Conservation (phyloP, 2,888 invertebrate genomes). For the Paralinhomoeus sp. region DNA sequence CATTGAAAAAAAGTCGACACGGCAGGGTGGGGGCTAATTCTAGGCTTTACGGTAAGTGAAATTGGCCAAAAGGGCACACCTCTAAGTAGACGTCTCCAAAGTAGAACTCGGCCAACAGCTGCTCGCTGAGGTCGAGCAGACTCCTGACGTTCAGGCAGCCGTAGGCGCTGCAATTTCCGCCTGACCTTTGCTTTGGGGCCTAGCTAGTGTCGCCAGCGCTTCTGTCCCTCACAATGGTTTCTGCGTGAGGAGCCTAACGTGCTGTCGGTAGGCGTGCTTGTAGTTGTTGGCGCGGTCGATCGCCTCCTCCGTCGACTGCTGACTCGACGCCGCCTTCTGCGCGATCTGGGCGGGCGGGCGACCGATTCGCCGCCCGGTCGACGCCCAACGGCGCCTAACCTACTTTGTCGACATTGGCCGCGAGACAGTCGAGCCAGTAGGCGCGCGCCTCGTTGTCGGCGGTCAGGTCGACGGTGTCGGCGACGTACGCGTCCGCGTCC, state of each 20-base stretch:
- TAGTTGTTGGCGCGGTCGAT: constrained; percentile 54
- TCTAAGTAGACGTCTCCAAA: constrained; percentile 60
- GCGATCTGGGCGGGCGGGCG: constrained; percentile 40
- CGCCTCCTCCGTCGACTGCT: constrained; percentile 49
- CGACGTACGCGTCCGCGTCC: constrained; percentile 41
- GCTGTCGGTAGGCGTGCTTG: constrained; percentile 53
- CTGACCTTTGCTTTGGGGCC: too few species aligned
- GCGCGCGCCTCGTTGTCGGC: constrained; percentile 55
- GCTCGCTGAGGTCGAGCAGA: constrained; percentile 71
- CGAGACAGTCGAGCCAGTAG: constrained; percentile 79
- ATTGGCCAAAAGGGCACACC: constrained; percentile 29
- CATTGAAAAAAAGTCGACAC: too few species aligned
- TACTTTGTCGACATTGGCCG: constrained; percentile 50
- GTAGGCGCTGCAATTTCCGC: constrained; percentile 36
- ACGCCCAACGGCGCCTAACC: too few species aligned
- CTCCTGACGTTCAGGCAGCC: constrained; percentile 66
- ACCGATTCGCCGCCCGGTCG: too few species aligned
- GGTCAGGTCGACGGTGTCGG: constrained; percentile 72
- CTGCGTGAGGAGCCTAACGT: constrained; percentile 47
- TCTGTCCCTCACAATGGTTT: constrained; percentile 51
- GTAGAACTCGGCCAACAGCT: constrained; percentile 63
- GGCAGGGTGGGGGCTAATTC: too few species aligned
- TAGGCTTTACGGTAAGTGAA: too few species aligned
- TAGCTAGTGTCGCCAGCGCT: too few species aligned
- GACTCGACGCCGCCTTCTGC: constrained; percentile 52